Conservation (phyloP, 2,113 vertebrate genomes). For the Ammospiza caudacuta region DNA sequence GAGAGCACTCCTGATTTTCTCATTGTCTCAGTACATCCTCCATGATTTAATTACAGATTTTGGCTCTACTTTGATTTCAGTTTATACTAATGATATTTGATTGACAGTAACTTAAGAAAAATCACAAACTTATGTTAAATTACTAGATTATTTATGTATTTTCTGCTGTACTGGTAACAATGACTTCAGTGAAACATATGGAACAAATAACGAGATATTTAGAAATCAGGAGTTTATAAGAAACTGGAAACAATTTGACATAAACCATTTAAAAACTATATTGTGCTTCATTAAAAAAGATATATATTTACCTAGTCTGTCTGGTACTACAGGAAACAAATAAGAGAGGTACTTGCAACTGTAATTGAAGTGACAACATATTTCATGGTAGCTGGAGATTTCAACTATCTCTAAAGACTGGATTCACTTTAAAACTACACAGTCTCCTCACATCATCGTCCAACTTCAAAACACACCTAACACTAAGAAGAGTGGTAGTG, state of each 20-base stretch:
- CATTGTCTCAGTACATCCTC: constrained; percentile 50
- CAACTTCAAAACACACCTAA: constrained; percentile 39
- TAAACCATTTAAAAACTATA: constrained; percentile 75
- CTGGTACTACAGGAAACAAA: constrained; percentile 69
- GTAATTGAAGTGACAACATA: constrained; percentile 67
- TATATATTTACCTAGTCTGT: constrained; percentile 72
- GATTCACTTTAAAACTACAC: constrained; percentile 42
- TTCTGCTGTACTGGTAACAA: constrained; percentile 71
- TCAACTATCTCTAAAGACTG: constrained; percentile 42
- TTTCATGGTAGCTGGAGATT: constrained; percentile 68
- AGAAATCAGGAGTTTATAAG: constrained; percentile 75
- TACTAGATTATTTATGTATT: constrained; percentile 73
- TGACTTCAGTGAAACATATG: constrained; percentile 78
- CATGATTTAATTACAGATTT: constrained; percentile 60
- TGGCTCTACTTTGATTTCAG: constrained; percentile 69
- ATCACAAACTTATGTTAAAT: constrained; percentile 65
- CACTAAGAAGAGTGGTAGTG: background rate
- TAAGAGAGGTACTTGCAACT: constrained; percentile 66
- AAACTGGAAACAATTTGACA: constrained; percentile 75
- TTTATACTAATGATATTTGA: constrained; percentile 68
- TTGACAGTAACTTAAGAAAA: constrained; percentile 76
- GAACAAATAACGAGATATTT: constrained; percentile 75
- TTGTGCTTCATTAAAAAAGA: constrained; percentile 73
- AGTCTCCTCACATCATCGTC: background rate
- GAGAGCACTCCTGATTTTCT: constrained; percentile 16